Conservation (phyloP, 2,888 invertebrate genomes). For the Dyspetes luteomarginatus region DNA sequence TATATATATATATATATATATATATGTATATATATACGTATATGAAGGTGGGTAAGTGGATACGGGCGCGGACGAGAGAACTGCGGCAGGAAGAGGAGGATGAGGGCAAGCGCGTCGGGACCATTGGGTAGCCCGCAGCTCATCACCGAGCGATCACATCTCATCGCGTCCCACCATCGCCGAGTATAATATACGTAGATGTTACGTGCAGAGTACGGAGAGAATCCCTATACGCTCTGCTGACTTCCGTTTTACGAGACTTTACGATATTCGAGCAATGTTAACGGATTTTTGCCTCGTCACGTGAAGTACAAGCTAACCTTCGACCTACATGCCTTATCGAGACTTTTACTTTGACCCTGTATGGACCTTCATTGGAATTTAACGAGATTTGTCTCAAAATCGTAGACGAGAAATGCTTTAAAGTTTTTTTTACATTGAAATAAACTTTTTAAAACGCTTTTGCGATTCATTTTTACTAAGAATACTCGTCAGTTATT, state of each 20-base stretch:
- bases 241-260: constrained; percentile 43
- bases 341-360: no score
- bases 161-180: constrained; percentile 82
- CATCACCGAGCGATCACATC: constrained; percentile 83
- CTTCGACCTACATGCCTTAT: no score
- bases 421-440: background rate
- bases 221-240: constrained; percentile 44
- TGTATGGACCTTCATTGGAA: no score
- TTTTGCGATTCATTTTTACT: no score
- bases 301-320: no score
- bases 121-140: constrained; percentile 82
- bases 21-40: background rate
- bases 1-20: constrained; percentile 11
- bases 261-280: constrained; percentile 16
- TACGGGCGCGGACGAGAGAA: constrained; percentile 66
- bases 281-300: no score
- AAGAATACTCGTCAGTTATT: no score
- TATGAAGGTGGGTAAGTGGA: constrained; percentile 75
- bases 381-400: no score
- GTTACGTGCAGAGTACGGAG: constrained; percentile 41
- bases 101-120: constrained; percentile 80
- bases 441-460: no score
- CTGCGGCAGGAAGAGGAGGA: constrained; percentile 68
- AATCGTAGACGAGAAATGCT: background rate
- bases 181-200: constrained; percentile 76